Evolutionary conservation across 2,113 vertebrate species (phyloP).

Genomic region (Rhineura floridana): DNA sequence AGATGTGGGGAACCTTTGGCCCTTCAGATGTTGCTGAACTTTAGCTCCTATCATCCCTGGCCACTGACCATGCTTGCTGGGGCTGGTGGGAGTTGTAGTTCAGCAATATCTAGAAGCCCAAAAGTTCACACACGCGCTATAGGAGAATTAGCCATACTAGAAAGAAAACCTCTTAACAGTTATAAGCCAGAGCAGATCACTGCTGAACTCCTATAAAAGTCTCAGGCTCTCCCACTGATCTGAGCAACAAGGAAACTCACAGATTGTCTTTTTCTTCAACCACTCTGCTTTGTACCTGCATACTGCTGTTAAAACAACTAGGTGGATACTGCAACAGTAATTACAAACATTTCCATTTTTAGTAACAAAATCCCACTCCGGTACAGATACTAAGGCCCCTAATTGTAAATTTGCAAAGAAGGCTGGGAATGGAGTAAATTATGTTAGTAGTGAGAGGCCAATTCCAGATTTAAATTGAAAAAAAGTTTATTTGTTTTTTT

Average conservation of each 20-base stretch:
- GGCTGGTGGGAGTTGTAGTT: too few species aligned
- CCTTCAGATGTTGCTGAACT: too few species aligned
- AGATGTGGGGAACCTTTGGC: too few species aligned
- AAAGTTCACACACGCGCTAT: too few species aligned
- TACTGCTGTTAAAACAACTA: not conserved
- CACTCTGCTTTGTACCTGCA: not conserved
- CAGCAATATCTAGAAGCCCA: too few species aligned
- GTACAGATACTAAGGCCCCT: not conserved
- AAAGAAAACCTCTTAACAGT: not conserved
- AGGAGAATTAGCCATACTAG: not conserved
- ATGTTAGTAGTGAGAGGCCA: conserved; percentile 16
- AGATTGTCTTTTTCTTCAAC: not conserved
- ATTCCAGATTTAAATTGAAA: conserved; percentile 7
- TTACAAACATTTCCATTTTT: not conserved
- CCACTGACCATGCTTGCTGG: too few species aligned
- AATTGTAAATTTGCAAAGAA: not conserved
- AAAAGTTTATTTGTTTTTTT: conserved; percentile 29
- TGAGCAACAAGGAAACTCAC: not conserved
- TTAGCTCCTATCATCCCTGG: too few species aligned
- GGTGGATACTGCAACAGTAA: not conserved
- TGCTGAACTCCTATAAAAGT: not conserved
- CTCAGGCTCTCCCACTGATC: not conserved
- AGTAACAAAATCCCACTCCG: not conserved
- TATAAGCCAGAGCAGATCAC: not conserved
- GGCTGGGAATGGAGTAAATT: not conserved